A percentile compares a stretch with the other conserved stretches of the same genome.
phyloP scores from a whole-genome alignment of 1,140 invertebrate species.

The Limonius californicus region DNA sequence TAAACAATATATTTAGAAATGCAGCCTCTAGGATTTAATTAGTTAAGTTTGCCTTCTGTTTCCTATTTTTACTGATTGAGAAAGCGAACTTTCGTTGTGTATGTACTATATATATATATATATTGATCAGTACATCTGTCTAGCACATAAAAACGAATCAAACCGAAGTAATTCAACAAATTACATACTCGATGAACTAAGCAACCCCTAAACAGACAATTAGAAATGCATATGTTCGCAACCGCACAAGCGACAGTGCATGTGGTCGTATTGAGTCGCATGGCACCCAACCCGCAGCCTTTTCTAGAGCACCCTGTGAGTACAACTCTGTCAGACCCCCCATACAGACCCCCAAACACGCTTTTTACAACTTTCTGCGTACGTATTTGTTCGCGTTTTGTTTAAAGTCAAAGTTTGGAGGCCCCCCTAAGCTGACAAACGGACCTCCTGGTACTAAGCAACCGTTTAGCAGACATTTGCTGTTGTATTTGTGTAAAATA shows the following conservation, averaged over 20 bases:
- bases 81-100: too few relatives aligned
- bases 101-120: too few relatives aligned
- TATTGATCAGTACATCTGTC: too few relatives aligned
- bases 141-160: too few relatives aligned
- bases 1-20: too few relatives aligned
- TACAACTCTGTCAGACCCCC: slow-evolving; percentile 16
- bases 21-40: too few relatives aligned
- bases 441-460: slow-evolving; percentile 15
- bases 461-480: slow-evolving; percentile 18
- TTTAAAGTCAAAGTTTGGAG: slow-evolving; percentile 18
- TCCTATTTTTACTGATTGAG: too few relatives aligned
- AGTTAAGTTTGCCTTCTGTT: too few relatives aligned
- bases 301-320: slow-evolving; percentile 4
- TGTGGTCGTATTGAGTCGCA: neutral
- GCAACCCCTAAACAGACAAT: slow-evolving; percentile 4
- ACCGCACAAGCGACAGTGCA: slow-evolving; percentile 16
- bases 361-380: slow-evolving; percentile 14
- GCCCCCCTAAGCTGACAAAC: slow-evolving; percentile 17
- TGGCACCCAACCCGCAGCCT: slow-evolving; percentile 9
- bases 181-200: neutral
- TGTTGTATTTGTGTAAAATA: slow-evolving; percentile 23
- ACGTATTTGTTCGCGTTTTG: slow-evolving; percentile 15
- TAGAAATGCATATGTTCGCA: slow-evolving; percentile 11
- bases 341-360: slow-evolving; percentile 23
- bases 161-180: too few relatives aligned